Evolutionary conservation across 2,888 invertebrate species (phyloP).

Genomic region (Lasioglossum villosulum): DNA sequence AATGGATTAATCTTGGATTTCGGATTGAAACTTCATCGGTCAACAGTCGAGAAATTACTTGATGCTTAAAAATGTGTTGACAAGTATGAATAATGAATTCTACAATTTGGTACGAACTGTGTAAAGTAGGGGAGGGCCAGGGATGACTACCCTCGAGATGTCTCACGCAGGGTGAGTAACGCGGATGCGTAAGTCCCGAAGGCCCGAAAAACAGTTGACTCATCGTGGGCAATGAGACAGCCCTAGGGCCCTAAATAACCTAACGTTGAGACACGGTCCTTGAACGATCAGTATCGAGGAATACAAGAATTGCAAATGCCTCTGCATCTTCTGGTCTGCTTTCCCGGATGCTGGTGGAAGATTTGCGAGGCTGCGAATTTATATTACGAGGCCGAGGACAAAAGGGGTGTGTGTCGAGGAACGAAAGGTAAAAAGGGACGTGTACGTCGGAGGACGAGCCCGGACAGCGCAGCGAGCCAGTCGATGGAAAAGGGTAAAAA

Average conservation of each 20-base stretch:
- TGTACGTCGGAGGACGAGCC: neutral
- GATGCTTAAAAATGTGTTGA: too few species aligned
- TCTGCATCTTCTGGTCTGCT: neutral
- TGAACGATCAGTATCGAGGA: neutral
- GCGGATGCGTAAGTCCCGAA: neutral
- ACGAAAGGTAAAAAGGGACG: slow-evolving; percentile 8
- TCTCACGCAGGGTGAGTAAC: neutral
- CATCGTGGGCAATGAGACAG: neutral
- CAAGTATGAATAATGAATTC: too few species aligned
- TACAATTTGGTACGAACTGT: too few species aligned
- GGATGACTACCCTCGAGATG: neutral
- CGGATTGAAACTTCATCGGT: too few species aligned
- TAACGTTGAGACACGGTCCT: neutral
- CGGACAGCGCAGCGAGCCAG: slow-evolving; percentile 21
- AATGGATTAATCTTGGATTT: too few species aligned
- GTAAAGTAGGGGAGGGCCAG: neutral
- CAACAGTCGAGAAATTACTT: too few species aligned
- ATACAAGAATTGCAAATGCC: neutral
- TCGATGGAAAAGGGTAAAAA: slow-evolving; percentile 41
- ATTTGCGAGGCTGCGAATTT: neutral
- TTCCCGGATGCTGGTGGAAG: neutral
- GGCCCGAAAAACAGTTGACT: neutral
- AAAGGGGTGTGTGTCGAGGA: slow-evolving; percentile 22
- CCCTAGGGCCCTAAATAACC: too few species aligned
- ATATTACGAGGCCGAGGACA: slow-evolving; percentile 7